Percentiles rank a stretch among this genome's conserved stretches.
Conservation (phyloP, 2,888 invertebrate species). For the Chamaedrilus cognettii region DNA sequence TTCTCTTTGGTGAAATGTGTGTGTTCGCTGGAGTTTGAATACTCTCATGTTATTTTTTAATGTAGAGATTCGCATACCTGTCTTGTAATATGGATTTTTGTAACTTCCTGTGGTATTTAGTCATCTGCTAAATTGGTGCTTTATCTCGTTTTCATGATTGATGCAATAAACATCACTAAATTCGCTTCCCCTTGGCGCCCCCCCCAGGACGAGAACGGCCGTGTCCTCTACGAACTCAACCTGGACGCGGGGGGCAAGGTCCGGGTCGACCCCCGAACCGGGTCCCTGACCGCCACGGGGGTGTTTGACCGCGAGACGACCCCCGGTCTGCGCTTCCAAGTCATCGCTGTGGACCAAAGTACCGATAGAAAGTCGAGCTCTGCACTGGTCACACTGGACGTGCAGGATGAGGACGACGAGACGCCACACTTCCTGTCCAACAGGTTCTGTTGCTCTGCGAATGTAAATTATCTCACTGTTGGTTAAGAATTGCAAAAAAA, state of each 20-base stretch:
- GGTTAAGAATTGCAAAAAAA: too few relatives aligned
- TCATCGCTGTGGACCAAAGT: slow-evolving; percentile 46
- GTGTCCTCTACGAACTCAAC: slow-evolving; percentile 41
- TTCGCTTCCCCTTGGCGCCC: too few relatives aligned
- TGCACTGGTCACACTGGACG: slow-evolving; percentile 40
- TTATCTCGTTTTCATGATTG: too few relatives aligned
- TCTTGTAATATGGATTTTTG: too few relatives aligned
- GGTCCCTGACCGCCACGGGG: slow-evolving; percentile 19
- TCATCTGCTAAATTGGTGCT: too few relatives aligned
- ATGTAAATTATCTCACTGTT: too few relatives aligned
- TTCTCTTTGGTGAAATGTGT: too few relatives aligned
- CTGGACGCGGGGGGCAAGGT: slow-evolving; percentile 13
- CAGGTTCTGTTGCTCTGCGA: neutral
- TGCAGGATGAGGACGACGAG: slow-evolving; percentile 41
- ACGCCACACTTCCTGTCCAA: slow-evolving; percentile 12
- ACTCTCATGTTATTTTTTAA: too few relatives aligned
- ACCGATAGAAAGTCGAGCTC: slow-evolving; percentile 41
- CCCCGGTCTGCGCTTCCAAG: slow-evolving; percentile 39
- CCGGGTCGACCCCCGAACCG: slow-evolving; percentile 20
- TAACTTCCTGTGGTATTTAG: too few relatives aligned
- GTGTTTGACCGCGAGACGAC: slow-evolving; percentile 26
- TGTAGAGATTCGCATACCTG: too few relatives aligned
- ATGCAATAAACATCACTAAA: too few relatives aligned
- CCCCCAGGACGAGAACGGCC: slow-evolving; percentile 46
- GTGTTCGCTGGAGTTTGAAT: too few relatives aligned